Percentiles rank a stretch among this genome's conserved stretches.
Conservation (phyloP, 2,113 vertebrate species). For the Gila orcuttii region DNA sequence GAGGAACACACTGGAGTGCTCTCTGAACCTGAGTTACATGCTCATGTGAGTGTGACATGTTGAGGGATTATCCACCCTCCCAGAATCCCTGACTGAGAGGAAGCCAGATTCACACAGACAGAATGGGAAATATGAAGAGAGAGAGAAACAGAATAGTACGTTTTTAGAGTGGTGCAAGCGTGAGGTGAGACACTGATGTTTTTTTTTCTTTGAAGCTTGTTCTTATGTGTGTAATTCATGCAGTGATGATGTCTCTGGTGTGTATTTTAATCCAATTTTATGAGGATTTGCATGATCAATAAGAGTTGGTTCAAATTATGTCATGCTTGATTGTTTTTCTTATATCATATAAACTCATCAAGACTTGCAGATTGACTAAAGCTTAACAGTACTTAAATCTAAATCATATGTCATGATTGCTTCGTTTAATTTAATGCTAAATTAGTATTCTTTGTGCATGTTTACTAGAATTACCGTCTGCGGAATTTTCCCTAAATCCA, state of each 20-base stretch:
- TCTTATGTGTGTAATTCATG: neutral
- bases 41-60: constrained; percentile 32
- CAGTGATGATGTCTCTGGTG: neutral
- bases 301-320: constrained; percentile 13
- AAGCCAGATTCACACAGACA: constrained; percentile 26
- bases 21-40: constrained; percentile 19
- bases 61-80: constrained; percentile 20
- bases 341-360: neutral
- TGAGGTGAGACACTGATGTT: neutral
- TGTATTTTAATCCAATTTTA: neutral
- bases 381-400: neutral
- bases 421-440: constrained; percentile 1
- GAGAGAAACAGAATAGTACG: neutral
- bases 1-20: constrained; percentile 19
- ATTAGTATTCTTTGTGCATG: neutral
- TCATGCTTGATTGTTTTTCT: neutral
- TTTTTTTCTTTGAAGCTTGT: neutral
- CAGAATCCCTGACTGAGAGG: constrained; percentile 9
- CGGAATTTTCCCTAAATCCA: neutral
- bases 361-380: neutral
- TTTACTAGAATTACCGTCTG: neutral
- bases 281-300: constrained; percentile 22
- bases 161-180: neutral
- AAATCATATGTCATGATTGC: neutral
- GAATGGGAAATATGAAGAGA: neutral